phyloP scores from a whole-genome alignment of 2,113 vertebrate genomes.

The Pyxicephalus adspersus region DNA sequence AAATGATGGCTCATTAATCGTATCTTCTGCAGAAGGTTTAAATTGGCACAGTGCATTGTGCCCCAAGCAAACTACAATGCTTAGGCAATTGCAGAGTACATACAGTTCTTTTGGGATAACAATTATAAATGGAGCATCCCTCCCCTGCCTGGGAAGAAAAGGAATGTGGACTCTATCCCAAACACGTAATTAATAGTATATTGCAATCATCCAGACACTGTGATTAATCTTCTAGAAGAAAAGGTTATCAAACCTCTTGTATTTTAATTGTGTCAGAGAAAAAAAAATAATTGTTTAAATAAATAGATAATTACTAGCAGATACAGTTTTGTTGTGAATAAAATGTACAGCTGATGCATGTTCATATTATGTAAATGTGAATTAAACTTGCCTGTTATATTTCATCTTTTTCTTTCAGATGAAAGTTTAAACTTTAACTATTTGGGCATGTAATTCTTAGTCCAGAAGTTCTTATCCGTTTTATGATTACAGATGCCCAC shows the following conservation, averaged over 20 bases:
- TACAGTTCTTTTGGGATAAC: neutral
- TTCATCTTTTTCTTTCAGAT: neutral
- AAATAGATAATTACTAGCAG: neutral
- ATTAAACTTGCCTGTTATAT: slow-evolving; percentile 1
- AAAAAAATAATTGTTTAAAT: neutral
- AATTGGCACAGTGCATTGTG: slow-evolving; percentile 18
- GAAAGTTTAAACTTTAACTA: no score
- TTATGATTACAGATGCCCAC: no score
- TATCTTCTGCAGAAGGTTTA: neutral
- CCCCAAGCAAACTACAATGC: neutral
- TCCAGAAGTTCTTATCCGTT: no score
- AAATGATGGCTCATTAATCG: neutral
- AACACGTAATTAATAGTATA: neutral
- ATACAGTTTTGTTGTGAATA: neutral
- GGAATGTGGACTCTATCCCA: slow-evolving; percentile 7
- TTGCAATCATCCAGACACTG: no score
- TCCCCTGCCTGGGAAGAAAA: neutral
- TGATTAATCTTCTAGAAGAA: no score
- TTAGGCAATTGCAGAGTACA: slow-evolving; percentile 20
- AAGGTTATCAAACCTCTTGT: no score
- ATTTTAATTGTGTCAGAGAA: no score
- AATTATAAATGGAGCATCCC: slow-evolving; percentile 14
- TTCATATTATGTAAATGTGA: neutral
- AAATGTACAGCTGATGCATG: neutral
- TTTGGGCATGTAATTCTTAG: no score